These are phyloP conservation scores for Trogon melanurus DNA, from an alignment of 2,113 vertebrate species.

Conservation along the genomic window DNA sequence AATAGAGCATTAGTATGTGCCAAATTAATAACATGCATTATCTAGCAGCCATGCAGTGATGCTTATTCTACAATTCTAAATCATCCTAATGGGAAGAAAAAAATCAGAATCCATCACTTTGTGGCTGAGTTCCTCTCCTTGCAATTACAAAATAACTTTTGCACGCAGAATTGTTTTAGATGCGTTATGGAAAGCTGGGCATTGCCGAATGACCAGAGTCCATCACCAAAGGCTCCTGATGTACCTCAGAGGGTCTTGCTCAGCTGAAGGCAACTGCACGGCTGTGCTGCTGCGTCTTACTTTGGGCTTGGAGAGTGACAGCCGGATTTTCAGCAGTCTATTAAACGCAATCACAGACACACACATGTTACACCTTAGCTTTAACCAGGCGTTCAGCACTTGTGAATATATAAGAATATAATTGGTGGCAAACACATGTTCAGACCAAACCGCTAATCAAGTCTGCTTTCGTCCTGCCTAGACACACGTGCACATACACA, in stretches of 20 bases:
- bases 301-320: neutral
- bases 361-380: neutral
- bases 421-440: neutral
- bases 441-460: neutral
- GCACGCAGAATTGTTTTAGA: neutral
- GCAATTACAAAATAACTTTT: slow-evolving; percentile 18
- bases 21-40: slow-evolving; percentile 53
- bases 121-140: slow-evolving; percentile 5
- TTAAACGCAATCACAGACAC: neutral
- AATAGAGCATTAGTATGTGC: slow-evolving; percentile 26
- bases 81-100: slow-evolving; percentile 28
- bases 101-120: slow-evolving; percentile 41
- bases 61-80: slow-evolving; percentile 45
- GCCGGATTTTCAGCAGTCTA: neutral
- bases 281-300: rapidly evolving
- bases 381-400: neutral
- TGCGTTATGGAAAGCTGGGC: neutral
- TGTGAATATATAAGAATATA: neutral
- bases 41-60: slow-evolving; percentile 24
- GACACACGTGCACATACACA: neutral
- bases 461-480: neutral
- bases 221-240: neutral
- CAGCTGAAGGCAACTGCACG: neutral
- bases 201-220: neutral
- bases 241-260: neutral